Evolutionary conservation across 37 sponge, comb jelly and placozoan species (phyloP), one percentile per base, ranked within the genome.

Genomic region (Agelas oroides): DNA sequence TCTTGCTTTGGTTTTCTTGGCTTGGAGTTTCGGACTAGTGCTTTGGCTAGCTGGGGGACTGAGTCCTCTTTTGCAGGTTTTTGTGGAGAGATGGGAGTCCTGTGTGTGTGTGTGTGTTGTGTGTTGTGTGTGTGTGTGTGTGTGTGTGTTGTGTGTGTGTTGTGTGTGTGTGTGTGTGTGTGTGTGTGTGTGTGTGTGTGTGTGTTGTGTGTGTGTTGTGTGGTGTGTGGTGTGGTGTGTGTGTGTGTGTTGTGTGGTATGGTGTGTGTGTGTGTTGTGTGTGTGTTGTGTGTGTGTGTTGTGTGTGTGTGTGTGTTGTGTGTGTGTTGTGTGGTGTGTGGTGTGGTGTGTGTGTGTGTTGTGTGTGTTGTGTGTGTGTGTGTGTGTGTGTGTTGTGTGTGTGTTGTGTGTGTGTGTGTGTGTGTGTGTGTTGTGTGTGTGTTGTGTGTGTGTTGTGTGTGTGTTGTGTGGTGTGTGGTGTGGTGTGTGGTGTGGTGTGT

Each of bases 271-370:
- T n/a, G n/a, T n/a, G n/a, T n/a, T 61, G 62, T 12, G 62, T 61
- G 62, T 61, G 14, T 61, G 62, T 61, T 61, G 62, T 61, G 62
- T 61, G 62, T 61, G 62, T 12, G 62, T n/a, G n/a, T n/a, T 61
- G 62, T 61, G 14, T 61, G 62, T 61, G 62, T 61, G 46, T 46
- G 46, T 46, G n/a, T n/a, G n/a, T n/a, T 61, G 62, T 12, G 62
- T 61, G 62, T 61, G 14, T 61, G 62, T 61, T n/a, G n/a, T n/a
- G n/a, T n/a, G n/a, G 62, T 61, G 62, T 61, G 62, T 61, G 62
- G 62, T 12, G 62, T n/a, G n/a, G n/a, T 61, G 62, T 61, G 14
- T 61, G 62, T 61, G 62, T 61, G 46, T 46, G 46, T 46, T n/a
- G n/a, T n/a, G n/a, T n/a, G n/a, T n/a, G n/a, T n/a, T 61, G 62